Conservation (phyloP, 2,888 invertebrate species). For the Acanthosepion lycidas region DNA sequence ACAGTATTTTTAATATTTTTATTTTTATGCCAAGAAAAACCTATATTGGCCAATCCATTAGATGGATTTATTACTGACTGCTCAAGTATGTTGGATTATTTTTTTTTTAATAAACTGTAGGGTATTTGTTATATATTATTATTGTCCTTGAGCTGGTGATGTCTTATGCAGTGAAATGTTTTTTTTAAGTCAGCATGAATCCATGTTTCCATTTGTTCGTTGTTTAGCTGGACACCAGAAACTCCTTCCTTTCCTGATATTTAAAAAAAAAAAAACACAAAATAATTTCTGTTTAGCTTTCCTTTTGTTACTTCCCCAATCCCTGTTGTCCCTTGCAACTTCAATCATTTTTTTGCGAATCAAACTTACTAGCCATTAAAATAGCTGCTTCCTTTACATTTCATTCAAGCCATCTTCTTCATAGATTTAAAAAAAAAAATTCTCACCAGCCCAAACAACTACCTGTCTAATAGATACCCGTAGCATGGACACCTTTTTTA, state of each 20-base stretch:
- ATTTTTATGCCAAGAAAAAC: not conserved
- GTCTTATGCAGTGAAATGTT: not conserved
- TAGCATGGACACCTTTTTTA: slow-evolving; percentile 33
- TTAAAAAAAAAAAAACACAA: not conserved
- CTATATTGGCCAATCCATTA: not conserved
- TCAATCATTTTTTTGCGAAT: not conserved
- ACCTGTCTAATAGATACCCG: not conserved
- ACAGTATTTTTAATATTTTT: not conserved
- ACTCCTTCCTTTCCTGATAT: slow-evolving; percentile 6
- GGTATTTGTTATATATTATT: not conserved
- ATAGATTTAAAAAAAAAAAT: slow-evolving; percentile 4
- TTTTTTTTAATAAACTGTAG: not conserved
- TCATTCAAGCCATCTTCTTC: slow-evolving; percentile 33
- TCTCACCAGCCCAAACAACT: slow-evolving; percentile 23
- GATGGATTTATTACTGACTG: not conserved
- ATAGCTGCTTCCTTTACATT: not conserved
- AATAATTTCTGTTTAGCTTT: no score
- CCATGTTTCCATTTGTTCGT: slow-evolving; percentile 9
- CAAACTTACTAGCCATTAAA: not conserved
- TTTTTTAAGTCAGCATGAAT: not conserved
- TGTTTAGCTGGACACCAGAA: slow-evolving; percentile 20
- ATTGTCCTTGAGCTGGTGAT: slow-evolving; percentile 10
- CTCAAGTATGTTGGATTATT: not conserved
- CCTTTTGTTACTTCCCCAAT: not conserved
- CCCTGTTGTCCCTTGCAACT: not conserved